A percentile compares a stretch with the other conserved stretches of the same genome.
Conservation (phyloP, 2,888 invertebrate species). For the Caenorhabditis becei region DNA sequence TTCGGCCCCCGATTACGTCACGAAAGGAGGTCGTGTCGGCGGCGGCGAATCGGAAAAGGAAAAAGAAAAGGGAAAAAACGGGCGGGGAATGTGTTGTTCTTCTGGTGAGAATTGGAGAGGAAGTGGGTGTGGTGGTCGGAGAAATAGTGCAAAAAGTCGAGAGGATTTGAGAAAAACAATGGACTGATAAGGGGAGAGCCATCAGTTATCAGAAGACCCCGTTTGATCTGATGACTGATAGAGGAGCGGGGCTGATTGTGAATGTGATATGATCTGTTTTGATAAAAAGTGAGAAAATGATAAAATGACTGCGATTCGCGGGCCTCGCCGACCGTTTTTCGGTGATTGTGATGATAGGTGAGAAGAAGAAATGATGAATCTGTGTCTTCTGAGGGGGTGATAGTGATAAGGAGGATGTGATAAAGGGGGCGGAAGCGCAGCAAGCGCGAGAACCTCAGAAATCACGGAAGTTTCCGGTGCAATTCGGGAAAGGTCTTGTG, state of each 20-base stretch:
- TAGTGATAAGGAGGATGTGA: neutral
- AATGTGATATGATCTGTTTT: neutral
- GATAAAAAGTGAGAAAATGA: constrained; percentile 4
- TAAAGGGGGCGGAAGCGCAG: neutral
- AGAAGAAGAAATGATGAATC: neutral
- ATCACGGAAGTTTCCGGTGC: neutral
- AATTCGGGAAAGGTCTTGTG: neutral
- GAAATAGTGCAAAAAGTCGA: neutral
- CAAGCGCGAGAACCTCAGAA: neutral
- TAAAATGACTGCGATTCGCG: neutral
- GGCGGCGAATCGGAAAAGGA: constrained; percentile 11
- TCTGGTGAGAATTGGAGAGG: neutral
- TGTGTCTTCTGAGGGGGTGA: neutral
- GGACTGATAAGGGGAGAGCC: no score
- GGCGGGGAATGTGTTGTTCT: constrained; percentile 13
- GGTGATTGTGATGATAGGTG: neutral
- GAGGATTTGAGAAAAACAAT: no score
- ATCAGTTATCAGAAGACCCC: no score
- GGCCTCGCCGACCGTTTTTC: neutral
- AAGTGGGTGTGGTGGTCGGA: neutral
- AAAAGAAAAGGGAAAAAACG: constrained; percentile 16
- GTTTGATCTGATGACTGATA: no score
- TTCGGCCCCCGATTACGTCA: neutral
- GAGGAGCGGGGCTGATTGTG: neutral
- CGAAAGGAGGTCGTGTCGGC: neutral